A percentile compares a stretch with the other conserved stretches of the same genome.
Evolutionary conservation across 2,888 invertebrate species (phyloP).

Genomic region (Nomada hirtipes): DNA sequence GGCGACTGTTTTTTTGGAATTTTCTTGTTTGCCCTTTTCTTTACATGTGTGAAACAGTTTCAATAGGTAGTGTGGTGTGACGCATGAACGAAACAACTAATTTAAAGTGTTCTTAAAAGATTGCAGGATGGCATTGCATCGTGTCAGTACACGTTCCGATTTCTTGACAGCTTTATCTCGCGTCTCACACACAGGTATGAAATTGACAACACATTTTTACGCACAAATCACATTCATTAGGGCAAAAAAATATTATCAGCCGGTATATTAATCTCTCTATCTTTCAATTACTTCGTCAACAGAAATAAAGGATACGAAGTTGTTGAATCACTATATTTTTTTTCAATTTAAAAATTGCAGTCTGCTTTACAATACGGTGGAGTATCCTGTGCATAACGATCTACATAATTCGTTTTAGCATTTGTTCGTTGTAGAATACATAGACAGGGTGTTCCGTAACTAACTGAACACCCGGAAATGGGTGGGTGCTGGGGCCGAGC

Average conservation of each 20-base stretch:
- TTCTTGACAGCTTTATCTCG: slow-evolving; percentile 63
- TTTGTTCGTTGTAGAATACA: too few relatives aligned
- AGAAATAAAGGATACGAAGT: too few relatives aligned
- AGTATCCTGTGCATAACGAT: too few relatives aligned
- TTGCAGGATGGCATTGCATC: slow-evolving; percentile 70
- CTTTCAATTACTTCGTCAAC: too few relatives aligned
- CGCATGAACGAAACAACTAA: background rate
- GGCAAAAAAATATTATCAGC: too few relatives aligned
- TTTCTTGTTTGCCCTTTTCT: background rate
- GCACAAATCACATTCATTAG: background rate
- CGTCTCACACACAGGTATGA: slow-evolving; percentile 68
- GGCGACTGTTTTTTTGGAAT: background rate
- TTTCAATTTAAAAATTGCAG: too few relatives aligned
- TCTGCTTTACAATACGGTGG: too few relatives aligned
- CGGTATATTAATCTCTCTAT: background rate
- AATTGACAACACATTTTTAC: slow-evolving; percentile 24
- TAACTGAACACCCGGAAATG: too few relatives aligned
- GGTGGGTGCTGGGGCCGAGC: too few relatives aligned
- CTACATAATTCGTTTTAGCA: too few relatives aligned
- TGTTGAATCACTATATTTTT: too few relatives aligned
- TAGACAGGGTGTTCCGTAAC: too few relatives aligned
- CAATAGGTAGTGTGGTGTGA: background rate
- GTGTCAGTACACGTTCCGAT: slow-evolving; percentile 62
- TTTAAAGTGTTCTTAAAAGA: background rate
- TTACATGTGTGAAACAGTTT: background rate